These are phyloP conservation scores for Chlorops oryzae DNA, from an alignment of 1,140 invertebrate genomes.

Conservation along the genomic window DNA sequence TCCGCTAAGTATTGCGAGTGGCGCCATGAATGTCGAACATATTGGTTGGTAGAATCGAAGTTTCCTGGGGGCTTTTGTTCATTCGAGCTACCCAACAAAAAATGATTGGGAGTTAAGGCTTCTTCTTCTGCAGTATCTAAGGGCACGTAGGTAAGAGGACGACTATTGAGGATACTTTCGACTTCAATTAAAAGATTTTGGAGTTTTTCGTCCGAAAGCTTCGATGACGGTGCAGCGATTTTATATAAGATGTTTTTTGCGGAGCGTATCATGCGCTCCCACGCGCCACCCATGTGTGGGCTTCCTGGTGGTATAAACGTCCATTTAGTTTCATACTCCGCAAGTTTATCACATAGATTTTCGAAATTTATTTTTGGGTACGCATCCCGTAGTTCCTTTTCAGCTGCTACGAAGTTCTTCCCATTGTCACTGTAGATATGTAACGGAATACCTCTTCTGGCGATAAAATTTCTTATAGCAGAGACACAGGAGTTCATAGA, in stretches of 20 bases:
- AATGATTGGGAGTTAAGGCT: conserved; percentile 35
- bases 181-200: conserved; percentile 26
- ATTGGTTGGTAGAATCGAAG: conserved; percentile 4
- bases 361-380: neutral
- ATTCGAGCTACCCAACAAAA: conserved; percentile 18
- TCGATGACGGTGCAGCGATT: neutral
- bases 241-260: neutral
- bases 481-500: conserved; percentile 14
- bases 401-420: conserved; percentile 38
- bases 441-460: conserved; percentile 20
- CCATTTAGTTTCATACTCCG: conserved; percentile 18
- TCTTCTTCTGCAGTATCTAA: conserved; percentile 20
- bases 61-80: conserved; percentile 8
- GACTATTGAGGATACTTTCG: conserved; percentile 29
- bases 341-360: neutral
- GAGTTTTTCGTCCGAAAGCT: neutral
- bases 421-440: conserved; percentile 40
- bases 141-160: conserved; percentile 35
- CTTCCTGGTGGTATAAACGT: conserved; percentile 28
- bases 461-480: conserved; percentile 18
- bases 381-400: conserved; percentile 21
- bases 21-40: conserved; percentile 18
- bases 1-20: conserved; percentile 23
- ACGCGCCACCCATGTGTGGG: conserved; percentile 28
- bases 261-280: conserved; percentile 17